Conservation (phyloP, 2,888 invertebrate genomes). For the Polydesmus complanatus region DNA sequence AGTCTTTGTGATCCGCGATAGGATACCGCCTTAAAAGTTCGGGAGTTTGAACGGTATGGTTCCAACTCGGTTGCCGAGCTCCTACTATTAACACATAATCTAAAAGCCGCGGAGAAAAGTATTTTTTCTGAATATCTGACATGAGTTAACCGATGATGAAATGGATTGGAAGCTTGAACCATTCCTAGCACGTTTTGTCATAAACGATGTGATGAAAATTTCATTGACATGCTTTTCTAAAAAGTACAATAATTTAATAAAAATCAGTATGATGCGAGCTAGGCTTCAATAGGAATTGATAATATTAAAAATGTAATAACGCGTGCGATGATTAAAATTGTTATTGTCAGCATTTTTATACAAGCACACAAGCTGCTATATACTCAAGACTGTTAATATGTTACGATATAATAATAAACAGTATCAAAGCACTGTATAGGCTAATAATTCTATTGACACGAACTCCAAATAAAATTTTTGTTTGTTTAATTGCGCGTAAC, state of each 20-base stretch:
- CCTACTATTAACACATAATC: slow-evolving; percentile 98
- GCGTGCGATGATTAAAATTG: too few species aligned
- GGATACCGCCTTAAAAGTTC: slow-evolving; percentile 92
- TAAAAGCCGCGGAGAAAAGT: slow-evolving; percentile 44
- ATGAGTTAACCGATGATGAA: slow-evolving; percentile 17
- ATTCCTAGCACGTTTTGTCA: background rate
- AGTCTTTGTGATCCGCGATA: slow-evolving; percentile 89
- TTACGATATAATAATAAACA: too few species aligned
- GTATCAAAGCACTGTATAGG: too few species aligned
- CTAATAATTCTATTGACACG: too few species aligned
- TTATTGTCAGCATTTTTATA: too few species aligned
- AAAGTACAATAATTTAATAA: background rate
- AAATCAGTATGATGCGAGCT: too few species aligned
- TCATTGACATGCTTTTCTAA: background rate
- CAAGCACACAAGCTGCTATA: too few species aligned
- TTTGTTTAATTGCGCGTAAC: too few species aligned
- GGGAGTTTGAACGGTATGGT: slow-evolving; percentile 58
- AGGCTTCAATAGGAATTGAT: too few species aligned
- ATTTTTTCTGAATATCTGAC: slow-evolving; percentile 26
- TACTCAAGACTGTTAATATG: too few species aligned
- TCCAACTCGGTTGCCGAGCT: slow-evolving; percentile 49
- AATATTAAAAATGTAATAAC: too few species aligned
- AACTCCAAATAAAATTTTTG: too few species aligned
- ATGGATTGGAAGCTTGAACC: background rate
- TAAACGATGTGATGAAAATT: background rate